Evolutionary conservation across 2,113 vertebrate genomes (phyloP), one percentile per base, ranked within the genome.

Genomic region (Puma concolor): DNA sequence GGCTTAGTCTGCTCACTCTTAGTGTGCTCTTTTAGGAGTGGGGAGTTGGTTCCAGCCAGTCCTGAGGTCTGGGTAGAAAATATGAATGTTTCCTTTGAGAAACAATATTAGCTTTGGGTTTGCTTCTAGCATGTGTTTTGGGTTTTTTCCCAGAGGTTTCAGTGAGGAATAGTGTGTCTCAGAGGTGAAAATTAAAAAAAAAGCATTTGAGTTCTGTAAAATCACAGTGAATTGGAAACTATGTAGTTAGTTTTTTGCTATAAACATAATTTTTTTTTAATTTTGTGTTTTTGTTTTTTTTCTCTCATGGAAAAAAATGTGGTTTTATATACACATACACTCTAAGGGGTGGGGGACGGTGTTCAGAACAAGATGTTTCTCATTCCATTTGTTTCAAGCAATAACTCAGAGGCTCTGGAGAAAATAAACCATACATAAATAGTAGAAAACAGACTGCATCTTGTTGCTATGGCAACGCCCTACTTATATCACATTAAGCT

Each of bases 401-500:
- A 88, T 98, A 98, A 98, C 98, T 98, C 97, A 94, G 95, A 98
- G 98, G 97, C 97, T 99, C 98, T 97, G 98, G 96, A 98, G 98
- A 98, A 99, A 99, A 98, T 98, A 98, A 98, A 98, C 98, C 98
- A 98, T 98, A 99, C 98, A 98, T 98, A 99, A 99, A 99, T 98
- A 99, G 98, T 98, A 98, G 98, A 98, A 98, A 98, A 98, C 98
- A 98, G 98, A 98, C 98, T 88, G 98, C 98, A 99, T 99, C 98
- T 98, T 98, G 99, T 99, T 99, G 98, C 98, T 98, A 99, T 99
- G 98, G 98, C 97, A 98, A 99, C 94, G 98, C 98, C 99, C 99
- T 99, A 99, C 99, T 99, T 99, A 98, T 99, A 98, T 98, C 97
- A 98, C 98, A 99, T 99, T 99, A 99, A 99, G 98, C 99, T 99